Conservation (phyloP, 2,888 invertebrate species). For the Xestia sexstrigata region DNA sequence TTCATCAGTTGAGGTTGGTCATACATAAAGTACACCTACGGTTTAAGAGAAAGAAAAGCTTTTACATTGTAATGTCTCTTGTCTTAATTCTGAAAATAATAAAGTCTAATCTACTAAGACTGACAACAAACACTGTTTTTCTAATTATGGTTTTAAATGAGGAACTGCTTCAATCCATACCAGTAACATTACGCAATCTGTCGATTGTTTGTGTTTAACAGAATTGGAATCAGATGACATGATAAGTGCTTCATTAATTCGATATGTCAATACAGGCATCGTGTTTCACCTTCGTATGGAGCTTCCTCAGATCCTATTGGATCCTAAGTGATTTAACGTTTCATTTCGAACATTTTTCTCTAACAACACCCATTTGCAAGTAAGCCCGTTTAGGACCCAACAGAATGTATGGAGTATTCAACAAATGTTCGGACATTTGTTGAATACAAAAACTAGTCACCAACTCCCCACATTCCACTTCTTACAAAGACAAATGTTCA, state of each 20-base stretch:
- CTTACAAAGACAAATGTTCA: slow-evolving; percentile 19
- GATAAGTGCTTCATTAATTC: slow-evolving; percentile 22
- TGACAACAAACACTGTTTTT: not conserved
- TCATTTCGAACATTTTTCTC: not conserved
- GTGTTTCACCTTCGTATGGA: not conserved
- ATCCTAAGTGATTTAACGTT: slow-evolving; percentile 2
- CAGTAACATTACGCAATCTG: not conserved
- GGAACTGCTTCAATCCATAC: not conserved
- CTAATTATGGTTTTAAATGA: not conserved
- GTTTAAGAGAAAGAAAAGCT: not conserved
- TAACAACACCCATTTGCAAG: not conserved
- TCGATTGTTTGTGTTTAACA: slow-evolving; percentile 15
- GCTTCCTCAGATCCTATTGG: not conserved
- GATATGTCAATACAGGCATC: slow-evolving; percentile 22
- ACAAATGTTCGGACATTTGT: too few species aligned
- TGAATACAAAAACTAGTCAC: slow-evolving; percentile 12
- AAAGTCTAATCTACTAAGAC: not conserved
- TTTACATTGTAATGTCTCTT: not conserved
- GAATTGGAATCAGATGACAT: slow-evolving; percentile 30
- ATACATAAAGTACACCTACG: not conserved
- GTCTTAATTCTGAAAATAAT: not conserved
- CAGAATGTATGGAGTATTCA: too few species aligned
- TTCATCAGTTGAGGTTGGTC: not conserved
- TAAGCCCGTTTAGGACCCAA: not conserved
- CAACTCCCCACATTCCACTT: slow-evolving; percentile 15